Percentiles rank a stretch among this genome's conserved stretches.
Evolutionary conservation across 2,888 invertebrate genomes (phyloP).

Genomic region (Himalopsyche japonica): DNA sequence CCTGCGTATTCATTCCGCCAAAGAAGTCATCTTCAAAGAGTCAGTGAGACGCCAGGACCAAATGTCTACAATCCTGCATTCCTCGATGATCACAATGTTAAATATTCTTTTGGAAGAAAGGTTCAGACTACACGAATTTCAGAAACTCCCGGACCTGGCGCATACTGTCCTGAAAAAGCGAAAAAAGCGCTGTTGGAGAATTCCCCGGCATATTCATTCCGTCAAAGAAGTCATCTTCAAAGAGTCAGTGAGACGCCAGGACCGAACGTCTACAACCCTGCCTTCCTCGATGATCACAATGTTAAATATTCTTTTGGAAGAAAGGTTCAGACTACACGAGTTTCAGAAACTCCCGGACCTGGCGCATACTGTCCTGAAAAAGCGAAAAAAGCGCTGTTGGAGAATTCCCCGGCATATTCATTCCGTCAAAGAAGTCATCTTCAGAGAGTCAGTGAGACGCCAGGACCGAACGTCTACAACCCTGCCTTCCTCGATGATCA

Average conservation of each 20-base stretch:
- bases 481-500: constrained; percentile 42
- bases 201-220: constrained; percentile 61
- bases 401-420: constrained; percentile 57
- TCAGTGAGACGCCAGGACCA: constrained; percentile 41
- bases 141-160: constrained; percentile 64
- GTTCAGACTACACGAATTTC: constrained; percentile 65
- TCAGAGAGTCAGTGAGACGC: constrained; percentile 51
- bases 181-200: constrained; percentile 52
- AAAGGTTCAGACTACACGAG: constrained; percentile 46
- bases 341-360: constrained; percentile 65
- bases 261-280: constrained; percentile 65
- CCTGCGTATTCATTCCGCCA: constrained; percentile 53
- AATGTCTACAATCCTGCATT: no score
- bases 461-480: constrained; percentile 69
- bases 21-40: constrained; percentile 45
- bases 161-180: constrained; percentile 63
- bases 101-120: constrained; percentile 76
- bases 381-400: constrained; percentile 53
- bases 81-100: constrained; percentile 40
- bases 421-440: constrained; percentile 55
- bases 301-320: constrained; percentile 62
- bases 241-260: constrained; percentile 64
- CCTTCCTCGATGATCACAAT: constrained; percentile 51
- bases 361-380: constrained; percentile 44
- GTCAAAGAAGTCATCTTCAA: constrained; percentile 53